Percentiles rank a stretch among this genome's conserved stretches.
Evolutionary conservation across 2,888 invertebrate species (phyloP).

Genomic region (Rhorus exstirpatorius): DNA sequence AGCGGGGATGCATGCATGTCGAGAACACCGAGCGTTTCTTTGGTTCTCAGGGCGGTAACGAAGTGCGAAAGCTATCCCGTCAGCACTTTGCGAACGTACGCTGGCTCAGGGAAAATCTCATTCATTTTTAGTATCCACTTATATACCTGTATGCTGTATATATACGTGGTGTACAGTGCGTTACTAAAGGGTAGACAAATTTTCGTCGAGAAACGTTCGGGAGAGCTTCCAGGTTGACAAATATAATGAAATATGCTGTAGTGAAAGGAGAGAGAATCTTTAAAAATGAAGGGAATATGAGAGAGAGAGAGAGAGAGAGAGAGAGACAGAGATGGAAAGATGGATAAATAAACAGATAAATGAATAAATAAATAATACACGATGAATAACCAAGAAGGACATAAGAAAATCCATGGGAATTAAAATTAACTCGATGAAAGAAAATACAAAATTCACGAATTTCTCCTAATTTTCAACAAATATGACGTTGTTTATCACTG

Average conservation of each 20-base stretch:
- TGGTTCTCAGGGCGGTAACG: slow-evolving; percentile 51
- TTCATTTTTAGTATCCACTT: slow-evolving; percentile 37
- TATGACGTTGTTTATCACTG: too few relatives aligned
- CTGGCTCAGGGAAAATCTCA: slow-evolving; percentile 51
- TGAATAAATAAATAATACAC: background rate
- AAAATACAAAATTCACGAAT: too few relatives aligned
- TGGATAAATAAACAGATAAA: background rate
- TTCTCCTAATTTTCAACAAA: too few relatives aligned
- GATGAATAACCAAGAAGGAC: background rate
- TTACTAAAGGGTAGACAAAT: slow-evolving; percentile 24
- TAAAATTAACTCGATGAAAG: too few relatives aligned
- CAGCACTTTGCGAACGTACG: slow-evolving; percentile 47
- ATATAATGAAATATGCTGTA: slow-evolving; percentile 5
- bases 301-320: background rate
- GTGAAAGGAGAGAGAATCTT: background rate
- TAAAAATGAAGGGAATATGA: background rate
- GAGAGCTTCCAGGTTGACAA: slow-evolving; percentile 21
- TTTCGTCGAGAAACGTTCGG: slow-evolving; percentile 35
- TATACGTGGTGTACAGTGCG: background rate
- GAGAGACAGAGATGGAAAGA: background rate
- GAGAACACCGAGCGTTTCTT: slow-evolving; percentile 42
- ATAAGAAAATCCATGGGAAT: too few relatives aligned
- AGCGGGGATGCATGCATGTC: slow-evolving; percentile 34
- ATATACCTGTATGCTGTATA: background rate
- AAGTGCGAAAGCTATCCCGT: slow-evolving; percentile 53